These are phyloP conservation scores for Aselliscus stoliczkanus DNA, from an alignment of 2,797 vertebrate genomes.

Conservation along the genomic window DNA sequence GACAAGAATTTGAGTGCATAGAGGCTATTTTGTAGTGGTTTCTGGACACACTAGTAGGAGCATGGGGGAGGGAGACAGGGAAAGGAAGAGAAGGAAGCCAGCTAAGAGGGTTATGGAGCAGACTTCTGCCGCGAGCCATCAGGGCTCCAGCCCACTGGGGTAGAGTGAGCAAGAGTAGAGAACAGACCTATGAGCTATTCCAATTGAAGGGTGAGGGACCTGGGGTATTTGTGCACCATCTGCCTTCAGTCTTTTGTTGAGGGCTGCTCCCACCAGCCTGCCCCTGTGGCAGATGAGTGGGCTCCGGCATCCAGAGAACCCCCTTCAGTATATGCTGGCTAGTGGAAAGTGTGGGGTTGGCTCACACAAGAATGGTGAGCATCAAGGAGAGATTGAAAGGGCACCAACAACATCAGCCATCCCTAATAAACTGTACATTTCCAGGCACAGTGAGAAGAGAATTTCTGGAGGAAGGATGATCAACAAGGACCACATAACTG, in stretches of 20 bases:
- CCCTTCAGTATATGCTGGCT: not conserved
- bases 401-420: accelerated
- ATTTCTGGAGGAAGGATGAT: not conserved
- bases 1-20: not conserved
- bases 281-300: not conserved
- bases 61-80: too few relatives aligned
- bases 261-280: too few relatives aligned
- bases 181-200: accelerated
- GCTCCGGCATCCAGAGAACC: not conserved
- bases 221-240: accelerated
- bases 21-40: not conserved
- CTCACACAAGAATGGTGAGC: accelerated
- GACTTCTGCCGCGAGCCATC: not conserved
- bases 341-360: not conserved
- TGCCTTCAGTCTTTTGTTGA: not conserved
- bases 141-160: not conserved
- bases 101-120: accelerated
- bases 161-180: accelerated
- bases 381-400: not conserved
- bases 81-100: not conserved
- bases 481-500: not conserved
- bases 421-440: accelerated
- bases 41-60: not conserved
- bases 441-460: not conserved
- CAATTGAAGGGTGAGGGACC: accelerated